These are phyloP conservation scores for Laticauda colubrina DNA, from an alignment of 2,113 vertebrate genomes.

Conservation along the genomic window DNA sequence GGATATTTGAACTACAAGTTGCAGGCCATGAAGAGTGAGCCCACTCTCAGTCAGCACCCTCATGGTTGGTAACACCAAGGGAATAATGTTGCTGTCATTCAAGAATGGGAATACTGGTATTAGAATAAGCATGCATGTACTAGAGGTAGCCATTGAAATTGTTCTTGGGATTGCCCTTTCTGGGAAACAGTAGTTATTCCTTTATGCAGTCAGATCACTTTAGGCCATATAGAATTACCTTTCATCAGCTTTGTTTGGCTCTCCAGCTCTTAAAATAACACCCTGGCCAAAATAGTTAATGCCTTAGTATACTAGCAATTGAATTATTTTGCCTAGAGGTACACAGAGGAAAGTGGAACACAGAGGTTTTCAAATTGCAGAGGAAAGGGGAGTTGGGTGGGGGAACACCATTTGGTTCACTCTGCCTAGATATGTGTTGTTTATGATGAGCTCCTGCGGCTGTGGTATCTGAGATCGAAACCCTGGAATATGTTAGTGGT, in stretches of 20 bases:
- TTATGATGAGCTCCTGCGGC: not conserved
- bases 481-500: not conserved
- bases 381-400: not conserved
- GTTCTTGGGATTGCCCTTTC: not conserved
- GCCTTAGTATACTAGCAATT: not conserved
- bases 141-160: not conserved
- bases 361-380: not conserved
- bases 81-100: not conserved
- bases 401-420: not conserved
- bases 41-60: slow-evolving; percentile 84
- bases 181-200: not conserved
- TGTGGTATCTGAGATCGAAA: not conserved
- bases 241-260: not conserved
- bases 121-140: not conserved
- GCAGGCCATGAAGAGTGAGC: slow-evolving; percentile 77
- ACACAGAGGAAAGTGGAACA: not conserved
- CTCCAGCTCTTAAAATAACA: not conserved
- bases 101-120: not conserved
- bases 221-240: not conserved
- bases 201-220: not conserved
- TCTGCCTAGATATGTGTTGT: not conserved
- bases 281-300: not conserved
- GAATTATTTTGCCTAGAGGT: not conserved
- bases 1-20: slow-evolving; percentile 94
- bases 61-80: slow-evolving; percentile 76